A percentile compares a stretch with the other conserved stretches of the same genome.
Evolutionary conservation across 2,888 invertebrate species (phyloP).

Genomic region (Microdon myrmicae): DNA sequence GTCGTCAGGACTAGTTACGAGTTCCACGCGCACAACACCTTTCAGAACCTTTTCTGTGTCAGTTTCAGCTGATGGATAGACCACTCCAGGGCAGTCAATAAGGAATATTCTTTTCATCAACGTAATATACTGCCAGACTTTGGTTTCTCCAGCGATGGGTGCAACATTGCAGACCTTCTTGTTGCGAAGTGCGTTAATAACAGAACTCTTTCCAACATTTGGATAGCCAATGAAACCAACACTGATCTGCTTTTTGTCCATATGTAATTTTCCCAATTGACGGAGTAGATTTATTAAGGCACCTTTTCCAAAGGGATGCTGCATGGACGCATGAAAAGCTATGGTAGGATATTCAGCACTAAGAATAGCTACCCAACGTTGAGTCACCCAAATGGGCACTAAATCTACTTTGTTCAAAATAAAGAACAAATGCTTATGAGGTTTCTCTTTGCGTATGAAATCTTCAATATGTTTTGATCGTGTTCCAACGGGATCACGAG

Average conservation of each 20-base stretch:
- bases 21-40: slow-evolving; percentile 96
- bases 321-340: slow-evolving; percentile 98
- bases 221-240: slow-evolving; percentile 99
- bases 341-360: slow-evolving; percentile 96
- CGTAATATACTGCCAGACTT: slow-evolving; percentile 99
- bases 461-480: slow-evolving; percentile 92
- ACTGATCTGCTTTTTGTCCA: slow-evolving; percentile 98
- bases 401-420: slow-evolving; percentile 96
- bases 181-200: slow-evolving; percentile 94
- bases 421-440: slow-evolving; percentile 96
- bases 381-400: slow-evolving; percentile 98
- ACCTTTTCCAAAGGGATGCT: slow-evolving; percentile 98
- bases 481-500: slow-evolving; percentile 96
- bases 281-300: slow-evolving; percentile 94
- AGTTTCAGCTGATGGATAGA: slow-evolving; percentile 95
- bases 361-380: slow-evolving; percentile 95
- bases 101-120: slow-evolving; percentile 96
- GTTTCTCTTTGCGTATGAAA: slow-evolving; percentile 92
- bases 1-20: slow-evolving; percentile 93
- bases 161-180: slow-evolving; percentile 99
- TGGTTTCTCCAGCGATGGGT: slow-evolving; percentile 97
- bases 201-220: slow-evolving; percentile 98
- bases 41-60: slow-evolving; percentile 95
- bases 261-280: slow-evolving; percentile 94
- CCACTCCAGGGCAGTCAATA: slow-evolving; percentile 99